Evolutionary conservation across 1,140 invertebrate species (phyloP), one percentile per base, ranked within the genome.

Genomic region (Pseudobourletiella spinata): DNA sequence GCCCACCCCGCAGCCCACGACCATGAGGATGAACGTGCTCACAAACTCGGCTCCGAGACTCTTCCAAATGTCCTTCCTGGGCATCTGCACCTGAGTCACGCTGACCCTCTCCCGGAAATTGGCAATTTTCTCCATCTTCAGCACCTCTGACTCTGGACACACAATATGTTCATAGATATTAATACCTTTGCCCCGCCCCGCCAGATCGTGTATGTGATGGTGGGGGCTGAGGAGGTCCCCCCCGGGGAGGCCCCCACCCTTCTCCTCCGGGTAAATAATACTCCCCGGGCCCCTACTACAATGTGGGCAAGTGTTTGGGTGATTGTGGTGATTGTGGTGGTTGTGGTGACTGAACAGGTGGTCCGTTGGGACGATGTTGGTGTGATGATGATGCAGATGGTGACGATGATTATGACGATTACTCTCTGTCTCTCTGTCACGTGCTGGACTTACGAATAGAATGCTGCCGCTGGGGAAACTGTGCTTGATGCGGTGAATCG

Each of bases 1-100:
- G n/a, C 60, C 54, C 25, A 56, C 28, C 30, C 86, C 88, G 67
- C 89, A 88, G 32, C 90, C 92, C 59, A 96, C 80, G 55, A 90
- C 78, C 1, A 91, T 87, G 61, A 95, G 81, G 30, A 94, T 77
- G 68, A 90, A 82, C n/a, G 91, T 94, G 26, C 92, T 92, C 20
- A 94, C 64, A 65, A 91, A 83, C 76, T 96, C 93, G 4, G 89
- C 90, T 14, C 86, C 74, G 65, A 93, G 72, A 73, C 84, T 83
- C 70, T 84, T 78, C 84, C 88, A 86, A 70, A 91, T 83, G 70
- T 83, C 80, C 66, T 80, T 79, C 44, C 58, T 30, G 16, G 57
- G 56, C 57, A 67, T 64, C 50, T 51, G 52, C 11, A 67, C 18
- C 29, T 63, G 56, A n/a, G 55, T 39, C 8, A 56, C 60, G 16